These are phyloP conservation scores for Argentina silus DNA, from an alignment of 2,797 vertebrate genomes.

Conservation along the genomic window DNA sequence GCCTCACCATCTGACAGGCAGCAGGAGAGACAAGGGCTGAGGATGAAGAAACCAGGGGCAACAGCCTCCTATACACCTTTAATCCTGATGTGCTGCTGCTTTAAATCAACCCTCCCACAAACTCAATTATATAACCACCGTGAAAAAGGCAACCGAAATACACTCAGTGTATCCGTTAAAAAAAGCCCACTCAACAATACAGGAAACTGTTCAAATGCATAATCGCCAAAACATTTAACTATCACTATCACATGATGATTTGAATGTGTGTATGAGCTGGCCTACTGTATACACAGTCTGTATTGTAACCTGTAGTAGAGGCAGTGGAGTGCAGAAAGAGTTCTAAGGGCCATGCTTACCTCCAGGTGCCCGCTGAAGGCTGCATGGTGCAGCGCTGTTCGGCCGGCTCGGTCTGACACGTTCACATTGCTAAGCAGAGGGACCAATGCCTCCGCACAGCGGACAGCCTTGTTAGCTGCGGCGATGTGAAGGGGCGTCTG, in stretches of 20 bases:
- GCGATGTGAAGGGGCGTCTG: conserved; percentile 97
- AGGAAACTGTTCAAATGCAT: too few relatives aligned
- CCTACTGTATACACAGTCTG: too few relatives aligned
- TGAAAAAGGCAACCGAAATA: too few relatives aligned
- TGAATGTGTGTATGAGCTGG: too few relatives aligned
- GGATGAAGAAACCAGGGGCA: not conserved
- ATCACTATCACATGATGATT: too few relatives aligned
- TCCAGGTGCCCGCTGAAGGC: conserved; percentile 96
- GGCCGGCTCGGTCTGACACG: conserved; percentile 93
- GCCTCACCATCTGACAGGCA: conserved; percentile 90
- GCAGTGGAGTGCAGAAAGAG: too few relatives aligned
- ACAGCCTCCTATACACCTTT: not conserved
- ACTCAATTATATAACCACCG: too few relatives aligned
- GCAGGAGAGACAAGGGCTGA: conserved; percentile 21
- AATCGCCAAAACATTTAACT: too few relatives aligned
- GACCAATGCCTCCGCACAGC: conserved; percentile 94
- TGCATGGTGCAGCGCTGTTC: conserved; percentile 95
- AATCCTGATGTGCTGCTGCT: too few relatives aligned
- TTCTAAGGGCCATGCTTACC: conserved; percentile 75
- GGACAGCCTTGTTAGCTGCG: conserved; percentile 94
- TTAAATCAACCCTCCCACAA: not conserved
- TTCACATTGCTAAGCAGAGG: conserved; percentile 97
- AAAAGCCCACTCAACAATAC: too few relatives aligned
- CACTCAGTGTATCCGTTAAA: too few relatives aligned
- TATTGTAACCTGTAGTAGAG: too few relatives aligned